phyloP scores from a whole-genome alignment of 2,797 vertebrate species.

The Anisognathus igniventris region DNA sequence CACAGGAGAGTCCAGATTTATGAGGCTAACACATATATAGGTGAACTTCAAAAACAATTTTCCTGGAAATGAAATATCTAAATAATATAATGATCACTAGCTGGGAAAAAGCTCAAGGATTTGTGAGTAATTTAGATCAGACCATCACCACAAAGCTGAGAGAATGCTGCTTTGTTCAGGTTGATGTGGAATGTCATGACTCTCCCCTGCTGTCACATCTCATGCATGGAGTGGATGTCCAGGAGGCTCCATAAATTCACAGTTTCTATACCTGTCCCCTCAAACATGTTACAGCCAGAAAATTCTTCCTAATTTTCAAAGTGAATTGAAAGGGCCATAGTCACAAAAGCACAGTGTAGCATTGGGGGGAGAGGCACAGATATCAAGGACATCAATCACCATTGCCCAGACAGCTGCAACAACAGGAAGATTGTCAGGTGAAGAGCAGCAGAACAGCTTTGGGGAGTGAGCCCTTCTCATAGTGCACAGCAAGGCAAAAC shows the following conservation, averaged over 20 bases:
- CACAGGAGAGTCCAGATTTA: background rate
- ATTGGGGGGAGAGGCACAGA: background rate
- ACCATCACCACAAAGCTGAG: background rate
- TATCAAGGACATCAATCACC: background rate
- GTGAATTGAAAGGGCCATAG: background rate
- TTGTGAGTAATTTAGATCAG: background rate
- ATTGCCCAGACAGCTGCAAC: background rate
- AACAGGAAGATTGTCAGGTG: background rate
- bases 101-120: background rate
- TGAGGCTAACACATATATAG: background rate
- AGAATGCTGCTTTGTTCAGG: background rate
- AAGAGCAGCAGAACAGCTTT: background rate
- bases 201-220: accelerated
- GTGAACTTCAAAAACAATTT: background rate
- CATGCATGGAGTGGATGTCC: background rate
- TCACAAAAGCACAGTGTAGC: background rate
- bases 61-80: background rate
- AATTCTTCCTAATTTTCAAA: background rate
- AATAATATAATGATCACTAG: background rate
- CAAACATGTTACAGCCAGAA: background rate
- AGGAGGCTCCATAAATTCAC: background rate
- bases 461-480: background rate
- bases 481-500: background rate
- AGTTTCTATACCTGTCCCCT: background rate
- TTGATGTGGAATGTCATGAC: accelerated